Evolutionary conservation across 2,888 invertebrate genomes (phyloP), one percentile per base, ranked within the genome.

Genomic region (Sphaerophoria rueppellii): DNA sequence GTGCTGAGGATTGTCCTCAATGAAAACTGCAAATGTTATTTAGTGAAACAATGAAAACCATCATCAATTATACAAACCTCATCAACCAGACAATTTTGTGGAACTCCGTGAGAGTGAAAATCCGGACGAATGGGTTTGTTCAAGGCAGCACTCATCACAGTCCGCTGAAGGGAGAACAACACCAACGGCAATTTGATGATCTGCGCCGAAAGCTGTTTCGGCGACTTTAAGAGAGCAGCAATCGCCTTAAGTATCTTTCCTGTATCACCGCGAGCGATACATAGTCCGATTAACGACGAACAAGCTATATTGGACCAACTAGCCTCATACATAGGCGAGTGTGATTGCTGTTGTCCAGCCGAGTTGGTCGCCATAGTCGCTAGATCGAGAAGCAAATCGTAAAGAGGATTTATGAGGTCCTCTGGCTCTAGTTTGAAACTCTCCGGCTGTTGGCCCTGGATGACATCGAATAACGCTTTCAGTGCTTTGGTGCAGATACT

Each of bases 251-350:
- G 93, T 88, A 97, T 95, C 89, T 97, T 96, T 80, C 98, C 98
- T 9, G 98, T 97, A 90, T 98, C 97, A 4, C 99, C 99, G 73
- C 97, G 93, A 1, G 98, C 98, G 61, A 99, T 96, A 12, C 98
- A 97, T 81, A 99, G 93, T 72, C 98, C 97, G 70, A 99, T 93
- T 7, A 99, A 93, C 88, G 98, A 98, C 1, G 99, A 96, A 90
- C 98, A 97, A 67, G 98, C 97, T 79, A 98, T 94, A 4, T 97
- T 95, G 24, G 97, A 97, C 88, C 98, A 93, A 87, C 94, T 94
- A 85, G 93, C 94, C 14, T 95, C 95, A 34, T 60, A 71, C 3
- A 79, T 65, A 1, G 88, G 86, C 0, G 88, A 88, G 2, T 88
- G 65, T 88, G 94, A 93, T 43, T 81, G 82, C 40, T 87, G 88